A percentile compares a stretch with the other conserved stretches of the same genome.
phyloP scores from a whole-genome alignment of 2,888 invertebrate genomes.

The Drosophila aldrichi region DNA sequence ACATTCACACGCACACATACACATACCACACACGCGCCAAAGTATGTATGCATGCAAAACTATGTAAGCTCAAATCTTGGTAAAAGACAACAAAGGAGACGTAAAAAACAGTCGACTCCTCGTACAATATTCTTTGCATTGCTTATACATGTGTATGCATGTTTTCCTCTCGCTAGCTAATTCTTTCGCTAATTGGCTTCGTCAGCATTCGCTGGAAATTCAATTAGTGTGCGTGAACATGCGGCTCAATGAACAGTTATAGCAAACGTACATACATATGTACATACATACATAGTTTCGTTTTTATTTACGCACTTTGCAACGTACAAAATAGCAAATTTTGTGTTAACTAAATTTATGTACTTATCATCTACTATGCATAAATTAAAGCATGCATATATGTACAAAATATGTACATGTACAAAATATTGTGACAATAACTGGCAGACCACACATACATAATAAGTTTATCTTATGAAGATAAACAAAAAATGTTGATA shows the following conservation, averaged over 20 bases:
- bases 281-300: too few relatives aligned
- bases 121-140: neutral
- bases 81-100: conserved; percentile 6
- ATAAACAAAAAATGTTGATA: too few relatives aligned
- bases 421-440: too few relatives aligned
- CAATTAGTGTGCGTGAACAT: conserved; percentile 37
- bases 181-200: neutral
- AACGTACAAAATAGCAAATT: neutral
- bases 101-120: neutral
- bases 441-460: too few relatives aligned
- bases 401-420: too few relatives aligned
- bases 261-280: too few relatives aligned
- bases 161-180: neutral
- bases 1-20: conserved; percentile 4
- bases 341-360: neutral
- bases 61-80: conserved; percentile 8
- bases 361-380: neutral
- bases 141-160: neutral
- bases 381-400: neutral
- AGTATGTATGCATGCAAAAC: neutral
- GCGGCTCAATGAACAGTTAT: conserved; percentile 14
- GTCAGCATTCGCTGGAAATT: conserved; percentile 21
- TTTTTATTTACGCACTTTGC: neutral
- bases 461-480: too few relatives aligned
- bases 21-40: neutral